Base-by-base conservation (phyloP, 2,113 vertebrate species). In the Parotia lawesii region DNA sequence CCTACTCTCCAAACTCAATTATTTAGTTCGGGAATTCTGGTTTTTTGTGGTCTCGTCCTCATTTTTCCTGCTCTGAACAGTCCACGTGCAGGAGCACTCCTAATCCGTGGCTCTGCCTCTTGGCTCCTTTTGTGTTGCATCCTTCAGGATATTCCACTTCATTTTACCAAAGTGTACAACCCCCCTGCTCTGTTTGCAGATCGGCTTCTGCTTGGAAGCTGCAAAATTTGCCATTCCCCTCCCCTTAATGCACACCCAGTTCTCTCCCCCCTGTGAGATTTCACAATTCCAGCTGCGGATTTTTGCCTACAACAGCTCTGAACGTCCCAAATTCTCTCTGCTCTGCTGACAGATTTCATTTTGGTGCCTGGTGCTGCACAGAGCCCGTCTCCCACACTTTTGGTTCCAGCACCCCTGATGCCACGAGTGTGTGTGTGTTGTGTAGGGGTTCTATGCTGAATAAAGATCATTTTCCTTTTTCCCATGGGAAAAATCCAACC, bases 11-110 rank as follows among this genome's bases (percentile, higher is more conserved):
- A 40, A 40, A 38, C 14, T 0, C 21, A 6, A 11, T 6, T 50
- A 6, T 12, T 54, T 29, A 38, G 4, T 17, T 48, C 0, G 0
- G 16, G 33, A 47, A 79, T 21, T 8, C 23, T 27, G 2, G 1
- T 28, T 27, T 65, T 2, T 56, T 13, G 29, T 31, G 21, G 1
- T 12, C 29, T 47, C 3, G 0, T 24, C 12, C 56, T 23, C 18
- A 0, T 47, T 72, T 88, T 69, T 21, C 74, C 35, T 21, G 21
- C 29, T 42, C 33, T 33, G 38, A 50, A 8, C 3, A 8, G 12
- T 24, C 45, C 20, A 0, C 0, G 23, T 28, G 28, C 18, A 60
- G 31, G 23, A 84, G 28, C 56, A 24, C 61, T 57, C 87, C 33
- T 8, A 1, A 37, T 2, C n/a, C 5, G 0, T 7, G 14, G 2